These are phyloP conservation scores for Nesoenas mayeri DNA, from an alignment of 2,113 vertebrate species.

Conservation along the genomic window DNA sequence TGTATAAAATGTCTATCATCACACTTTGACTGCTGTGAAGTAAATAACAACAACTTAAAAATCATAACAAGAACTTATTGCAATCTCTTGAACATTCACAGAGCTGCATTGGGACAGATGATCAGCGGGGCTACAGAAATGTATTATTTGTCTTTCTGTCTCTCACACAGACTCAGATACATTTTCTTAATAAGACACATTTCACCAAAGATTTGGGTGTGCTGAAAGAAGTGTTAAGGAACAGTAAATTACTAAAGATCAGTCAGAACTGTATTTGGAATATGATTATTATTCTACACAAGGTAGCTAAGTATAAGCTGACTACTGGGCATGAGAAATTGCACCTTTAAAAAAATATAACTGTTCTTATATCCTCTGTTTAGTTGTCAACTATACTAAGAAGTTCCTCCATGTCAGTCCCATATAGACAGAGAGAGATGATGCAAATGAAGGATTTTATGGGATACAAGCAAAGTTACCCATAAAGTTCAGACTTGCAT, in stretches of 20 bases:
- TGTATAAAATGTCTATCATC: neutral
- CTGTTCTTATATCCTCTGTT: neutral
- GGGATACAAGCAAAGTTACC: neutral
- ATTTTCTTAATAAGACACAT: neutral
- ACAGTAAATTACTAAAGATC: neutral
- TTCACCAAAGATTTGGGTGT: neutral
- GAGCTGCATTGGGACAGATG: neutral
- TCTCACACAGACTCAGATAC: neutral
- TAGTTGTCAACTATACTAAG: neutral
- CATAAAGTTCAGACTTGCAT: neutral
- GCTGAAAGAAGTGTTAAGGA: neutral
- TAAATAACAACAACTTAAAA: neutral
- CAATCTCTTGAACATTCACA: neutral
- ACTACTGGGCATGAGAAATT: neutral
- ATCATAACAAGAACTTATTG: neutral
- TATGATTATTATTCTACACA: neutral
- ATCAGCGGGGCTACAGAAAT: neutral
- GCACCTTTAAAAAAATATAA: neutral
- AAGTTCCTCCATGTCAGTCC: neutral
- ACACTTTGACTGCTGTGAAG: neutral
- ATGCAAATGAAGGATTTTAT: neutral
- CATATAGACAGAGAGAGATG: neutral
- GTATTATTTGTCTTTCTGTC: neutral
- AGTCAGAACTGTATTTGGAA: neutral
- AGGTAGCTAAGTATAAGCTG: neutral